Percentiles rank a stretch among this genome's conserved stretches.
Conservation (phyloP, 2,113 vertebrate genomes). For the Xenus cinereus region DNA sequence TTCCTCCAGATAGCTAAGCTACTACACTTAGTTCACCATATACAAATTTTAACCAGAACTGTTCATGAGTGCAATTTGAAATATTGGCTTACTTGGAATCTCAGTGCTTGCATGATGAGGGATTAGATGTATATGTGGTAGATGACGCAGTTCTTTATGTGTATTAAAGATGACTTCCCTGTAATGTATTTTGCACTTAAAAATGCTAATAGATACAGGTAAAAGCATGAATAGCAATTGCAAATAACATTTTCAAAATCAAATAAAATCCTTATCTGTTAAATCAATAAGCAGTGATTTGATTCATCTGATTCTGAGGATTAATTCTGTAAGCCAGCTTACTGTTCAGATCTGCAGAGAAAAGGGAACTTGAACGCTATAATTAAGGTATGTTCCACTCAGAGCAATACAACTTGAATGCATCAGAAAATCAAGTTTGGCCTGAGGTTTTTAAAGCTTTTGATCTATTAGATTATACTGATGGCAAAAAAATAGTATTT, state of each 20-base stretch:
- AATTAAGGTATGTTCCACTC: background rate
- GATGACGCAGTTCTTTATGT: background rate
- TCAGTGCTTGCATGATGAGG: background rate
- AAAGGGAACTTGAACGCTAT: background rate
- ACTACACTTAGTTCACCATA: background rate
- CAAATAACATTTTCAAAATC: background rate
- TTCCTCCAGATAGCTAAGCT: background rate
- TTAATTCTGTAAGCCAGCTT: background rate
- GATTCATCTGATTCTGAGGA: background rate
- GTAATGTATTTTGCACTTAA: background rate
- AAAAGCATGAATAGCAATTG: background rate
- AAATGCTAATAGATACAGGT: background rate
- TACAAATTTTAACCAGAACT: background rate
- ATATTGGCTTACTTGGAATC: background rate
- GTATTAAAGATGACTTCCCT: background rate
- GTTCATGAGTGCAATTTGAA: background rate
- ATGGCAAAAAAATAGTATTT: background rate
- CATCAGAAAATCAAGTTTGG: background rate
- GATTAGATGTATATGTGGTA: background rate
- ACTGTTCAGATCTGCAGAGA: background rate
- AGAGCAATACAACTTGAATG: background rate
- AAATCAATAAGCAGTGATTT: background rate
- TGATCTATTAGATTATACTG: background rate
- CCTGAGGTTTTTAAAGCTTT: background rate
- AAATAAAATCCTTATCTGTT: background rate